Base-by-base conservation (phyloP, 2,113 vertebrate genomes). In the Coptodon bakossiorum region DNA sequence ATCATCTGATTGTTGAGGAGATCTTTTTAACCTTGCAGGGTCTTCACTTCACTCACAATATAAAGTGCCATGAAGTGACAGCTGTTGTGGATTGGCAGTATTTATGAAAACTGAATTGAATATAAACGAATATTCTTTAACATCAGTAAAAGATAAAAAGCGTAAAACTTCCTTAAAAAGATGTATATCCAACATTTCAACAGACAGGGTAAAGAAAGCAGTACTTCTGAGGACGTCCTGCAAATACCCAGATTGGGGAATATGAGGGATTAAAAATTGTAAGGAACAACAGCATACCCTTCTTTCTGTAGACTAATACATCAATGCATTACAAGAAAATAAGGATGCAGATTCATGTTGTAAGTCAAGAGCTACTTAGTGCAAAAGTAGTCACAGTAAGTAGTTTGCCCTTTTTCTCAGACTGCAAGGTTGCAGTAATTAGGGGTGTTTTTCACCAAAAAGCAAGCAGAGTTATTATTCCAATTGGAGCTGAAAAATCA, bases 391-490 rank as follows among this genome's bases (percentile, higher is more conserved):
- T 87, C 86, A 86, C 73, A 91, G 81, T 66, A 89, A 92, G 91
- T 92, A 87, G n/a, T 90, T 86, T 92, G 90, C 87, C 90, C 93
- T 92, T 92, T 90, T 91, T 89, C 79, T 82, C 16, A 6, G 54
- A 10, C 66, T 66, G 83, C 91, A 94, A 94, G 91, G 94, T 94
- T 92, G 84, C 24, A 4, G 83, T 93, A 94, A 91, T 95, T 90
- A 91, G 53, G 68, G 79, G 80, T 89, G 83, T 94, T 94, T 93
- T 94, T 94, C 90, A 92, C 90, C 82, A 82, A 91, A 90, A 89
- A 83, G 81, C 48, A 80, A 76, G 79, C 82, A 36, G 82, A 1
- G 81, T 88, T 92, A 91, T 94, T 92, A 90, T 92, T 94, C 68
- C 92, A 87, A 88, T 50, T 90, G 90, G 82, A 92, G 94, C 81